These are phyloP conservation scores for Turritopsis dohrnii DNA, from an alignment of 30 jellyfish, hydroid and myxozoan genomes.

Conservation along the genomic window DNA sequence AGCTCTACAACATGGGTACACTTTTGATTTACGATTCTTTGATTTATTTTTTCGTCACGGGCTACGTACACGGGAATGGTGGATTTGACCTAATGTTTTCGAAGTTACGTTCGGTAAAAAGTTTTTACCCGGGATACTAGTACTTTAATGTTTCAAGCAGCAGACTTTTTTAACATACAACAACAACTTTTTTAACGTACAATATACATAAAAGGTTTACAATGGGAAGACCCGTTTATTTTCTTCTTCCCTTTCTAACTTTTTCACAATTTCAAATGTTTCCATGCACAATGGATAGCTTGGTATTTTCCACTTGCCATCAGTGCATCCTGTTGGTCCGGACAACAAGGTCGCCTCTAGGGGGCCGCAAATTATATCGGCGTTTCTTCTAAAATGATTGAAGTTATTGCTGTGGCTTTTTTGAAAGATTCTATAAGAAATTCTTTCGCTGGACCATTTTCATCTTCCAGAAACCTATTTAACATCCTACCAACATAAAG, in stretches of 20 bases:
- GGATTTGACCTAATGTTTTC: too few relatives aligned
- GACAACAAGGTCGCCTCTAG: neutral
- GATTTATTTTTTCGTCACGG: too few relatives aligned
- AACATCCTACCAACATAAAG: neutral
- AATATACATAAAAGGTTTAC: too few relatives aligned
- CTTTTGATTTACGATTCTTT: too few relatives aligned
- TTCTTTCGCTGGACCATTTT: neutral
- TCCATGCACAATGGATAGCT: neutral
- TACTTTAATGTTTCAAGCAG: too few relatives aligned
- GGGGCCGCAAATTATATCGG: neutral
- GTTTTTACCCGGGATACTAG: too few relatives aligned
- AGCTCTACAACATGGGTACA: too few relatives aligned
- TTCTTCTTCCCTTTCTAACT: neutral
- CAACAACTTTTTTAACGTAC: too few relatives aligned
- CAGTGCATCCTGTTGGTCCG: neutral
- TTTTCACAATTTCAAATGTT: neutral
- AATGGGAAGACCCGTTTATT: neutral
- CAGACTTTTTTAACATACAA: too few relatives aligned
- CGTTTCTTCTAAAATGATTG: neutral
- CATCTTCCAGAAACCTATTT: neutral
- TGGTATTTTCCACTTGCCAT: neutral
- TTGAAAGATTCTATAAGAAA: neutral
- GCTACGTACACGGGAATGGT: too few relatives aligned
- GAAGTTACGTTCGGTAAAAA: too few relatives aligned
- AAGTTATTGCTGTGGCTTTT: neutral